Evolutionary conservation across 2,888 invertebrate genomes (phyloP).

Genomic region (Pterobdella sp.): DNA sequence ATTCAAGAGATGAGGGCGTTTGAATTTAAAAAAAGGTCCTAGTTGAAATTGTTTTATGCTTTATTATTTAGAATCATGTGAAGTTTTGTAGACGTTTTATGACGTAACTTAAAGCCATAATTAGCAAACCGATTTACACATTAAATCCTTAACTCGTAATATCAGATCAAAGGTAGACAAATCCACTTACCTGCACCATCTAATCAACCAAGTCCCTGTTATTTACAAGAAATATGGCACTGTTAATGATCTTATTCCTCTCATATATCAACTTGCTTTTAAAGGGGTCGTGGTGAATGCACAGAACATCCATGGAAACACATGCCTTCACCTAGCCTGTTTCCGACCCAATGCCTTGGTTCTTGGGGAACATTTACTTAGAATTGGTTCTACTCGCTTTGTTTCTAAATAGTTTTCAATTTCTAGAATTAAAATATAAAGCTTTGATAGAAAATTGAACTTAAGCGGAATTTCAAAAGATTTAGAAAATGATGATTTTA

Average conservation of each 20-base stretch:
- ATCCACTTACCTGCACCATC: conserved; percentile 35
- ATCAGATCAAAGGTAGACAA: conserved; percentile 30
- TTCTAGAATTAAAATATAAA: too few relatives aligned
- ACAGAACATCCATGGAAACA: conserved; percentile 41
- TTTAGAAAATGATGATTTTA: too few relatives aligned
- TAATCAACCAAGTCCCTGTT: conserved; percentile 33
- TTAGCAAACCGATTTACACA: too few relatives aligned
- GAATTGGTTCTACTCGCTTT: conserved; percentile 37
- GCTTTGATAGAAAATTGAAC: too few relatives aligned
- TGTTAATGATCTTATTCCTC: conserved; percentile 33
- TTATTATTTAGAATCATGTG: neutral
- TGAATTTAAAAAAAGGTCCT: conserved; percentile 17
- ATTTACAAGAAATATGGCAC: conserved; percentile 29
- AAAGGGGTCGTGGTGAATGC: conserved; percentile 39
- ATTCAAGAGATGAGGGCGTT: conserved; percentile 7
- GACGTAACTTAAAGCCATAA: too few relatives aligned
- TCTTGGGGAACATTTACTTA: conserved; percentile 39
- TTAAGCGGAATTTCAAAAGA: too few relatives aligned
- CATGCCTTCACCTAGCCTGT: conserved; percentile 41
- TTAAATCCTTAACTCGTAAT: neutral
- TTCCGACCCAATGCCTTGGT: conserved; percentile 38
- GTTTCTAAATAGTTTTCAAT: too few relatives aligned
- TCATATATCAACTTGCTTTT: conserved; percentile 39
- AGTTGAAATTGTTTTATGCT: neutral
- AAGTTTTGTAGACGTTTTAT: neutral